phyloP scores from a whole-genome alignment of 2,888 invertebrate genomes.

The Leucophenga maculata region DNA sequence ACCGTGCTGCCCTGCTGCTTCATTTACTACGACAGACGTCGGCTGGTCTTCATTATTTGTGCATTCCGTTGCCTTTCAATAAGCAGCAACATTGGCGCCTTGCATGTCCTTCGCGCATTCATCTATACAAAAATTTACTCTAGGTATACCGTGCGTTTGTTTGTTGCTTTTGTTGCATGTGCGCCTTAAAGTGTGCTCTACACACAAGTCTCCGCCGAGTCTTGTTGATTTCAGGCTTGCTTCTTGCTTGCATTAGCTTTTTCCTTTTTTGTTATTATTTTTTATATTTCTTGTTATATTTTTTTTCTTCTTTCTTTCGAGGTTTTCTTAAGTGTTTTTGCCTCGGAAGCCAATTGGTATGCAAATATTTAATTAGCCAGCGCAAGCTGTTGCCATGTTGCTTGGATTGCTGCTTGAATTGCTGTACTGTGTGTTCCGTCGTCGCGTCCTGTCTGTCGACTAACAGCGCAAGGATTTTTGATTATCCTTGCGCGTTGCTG shows the following conservation, averaged over 20 bases:
- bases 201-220: neutral
- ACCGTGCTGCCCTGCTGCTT: neutral
- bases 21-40: neutral
- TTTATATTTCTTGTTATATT: neutral
- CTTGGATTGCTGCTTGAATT: neutral
- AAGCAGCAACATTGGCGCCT: too few species aligned
- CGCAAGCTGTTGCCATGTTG: constrained; percentile 47
- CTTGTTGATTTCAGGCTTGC: neutral
- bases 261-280: constrained; percentile 25
- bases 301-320: neutral
- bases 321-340: constrained; percentile 23
- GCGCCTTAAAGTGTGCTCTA: neutral
- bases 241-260: constrained; percentile 29
- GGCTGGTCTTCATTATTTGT: constrained; percentile 38
- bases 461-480: neutral
- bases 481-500: neutral
- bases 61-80: constrained; percentile 27
- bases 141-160: constrained; percentile 10
- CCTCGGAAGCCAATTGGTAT: constrained; percentile 49
- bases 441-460: neutral
- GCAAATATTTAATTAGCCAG: constrained; percentile 65
- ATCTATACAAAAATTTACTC: too few species aligned
- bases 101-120: constrained; percentile 25
- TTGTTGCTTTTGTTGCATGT: constrained; percentile 12
- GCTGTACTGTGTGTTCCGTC: too few species aligned